Evolutionary conservation across 2,888 invertebrate genomes (phyloP), one percentile per base, ranked within the genome.

Genomic region (Byasa hedistus): DNA sequence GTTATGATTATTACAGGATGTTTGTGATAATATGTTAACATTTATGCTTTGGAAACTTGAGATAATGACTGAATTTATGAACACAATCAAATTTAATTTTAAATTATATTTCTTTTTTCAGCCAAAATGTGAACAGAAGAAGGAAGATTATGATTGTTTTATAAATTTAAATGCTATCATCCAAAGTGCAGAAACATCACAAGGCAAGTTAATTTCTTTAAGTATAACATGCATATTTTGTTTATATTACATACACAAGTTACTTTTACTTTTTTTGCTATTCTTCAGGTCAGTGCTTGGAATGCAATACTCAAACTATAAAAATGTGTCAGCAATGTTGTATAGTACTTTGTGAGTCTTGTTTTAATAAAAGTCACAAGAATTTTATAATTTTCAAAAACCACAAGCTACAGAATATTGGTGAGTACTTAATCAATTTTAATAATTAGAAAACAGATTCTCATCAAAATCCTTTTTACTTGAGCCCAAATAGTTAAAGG

Each of bases 291-390:
- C 69, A 80, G 67, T 92, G 91, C 64, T 65, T 84, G 60, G 89
- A 91, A 71, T 91, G 91, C 64, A 77, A 78, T 63, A 75, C 73
- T 5, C 66, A 68, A 23, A 85, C 89, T 48, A 70, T 76, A 22
- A 88, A 85, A 75, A 86, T 85, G 81, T 92, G 92, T 73, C 78
- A 85, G 69, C 86, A 91, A 61, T 92, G 91, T 76, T 74, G 71
- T 21, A 83, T 78, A 10, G 75, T 82, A 61, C 73, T 91, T 44
- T 92, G 92, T 74, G 84, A 86, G 2, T 68, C 71, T 32, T 92
- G 92, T 71, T 91, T 91, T 66, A 85, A 80, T 65, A 89, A 86
- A 76, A 80, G 83, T 8, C 92, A 92, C 70, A 88, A 87, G 69
- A 86, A 86, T 68, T 90, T 89, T 73, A 76, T 87, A n/a, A 80